phyloP scores from a whole-genome alignment of 2,113 vertebrate genomes.

The Microtus oregoni region DNA sequence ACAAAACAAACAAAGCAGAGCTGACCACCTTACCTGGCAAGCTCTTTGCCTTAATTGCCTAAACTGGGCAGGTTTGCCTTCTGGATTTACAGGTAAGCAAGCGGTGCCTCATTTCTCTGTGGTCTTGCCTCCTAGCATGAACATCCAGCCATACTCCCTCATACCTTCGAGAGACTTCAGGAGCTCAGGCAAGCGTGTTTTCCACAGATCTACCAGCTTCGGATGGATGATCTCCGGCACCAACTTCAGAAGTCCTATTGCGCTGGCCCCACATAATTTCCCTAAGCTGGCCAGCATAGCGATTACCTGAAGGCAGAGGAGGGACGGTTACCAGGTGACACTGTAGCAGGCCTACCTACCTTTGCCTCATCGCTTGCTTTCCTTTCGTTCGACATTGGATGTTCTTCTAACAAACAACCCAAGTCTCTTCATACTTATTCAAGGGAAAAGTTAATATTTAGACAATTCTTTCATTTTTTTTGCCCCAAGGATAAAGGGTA shows the following conservation, averaged over 20 bases:
- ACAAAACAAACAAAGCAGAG: not conserved
- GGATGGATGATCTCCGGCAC: slow-evolving; percentile 78
- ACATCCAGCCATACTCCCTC: not conserved
- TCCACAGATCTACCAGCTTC: slow-evolving; percentile 68
- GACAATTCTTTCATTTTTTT: not conserved
- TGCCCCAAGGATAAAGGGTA: not conserved
- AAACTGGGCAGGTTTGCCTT: not conserved
- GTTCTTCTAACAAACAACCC: not conserved
- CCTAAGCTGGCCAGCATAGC: slow-evolving; percentile 72
- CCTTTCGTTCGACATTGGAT: not conserved
- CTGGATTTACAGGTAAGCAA: not conserved
- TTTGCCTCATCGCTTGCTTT: not conserved
- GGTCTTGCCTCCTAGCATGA: not conserved
- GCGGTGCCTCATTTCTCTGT: not conserved
- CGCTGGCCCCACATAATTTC: slow-evolving; percentile 61
- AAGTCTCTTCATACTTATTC: not conserved
- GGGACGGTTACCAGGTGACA: not conserved
- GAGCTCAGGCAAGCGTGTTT: slow-evolving; percentile 67
- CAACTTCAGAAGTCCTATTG: slow-evolving; percentile 78
- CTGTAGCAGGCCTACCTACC: not conserved
- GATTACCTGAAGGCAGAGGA: slow-evolving; percentile 71
- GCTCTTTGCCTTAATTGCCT: not conserved
- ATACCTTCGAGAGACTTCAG: slow-evolving; percentile 77
- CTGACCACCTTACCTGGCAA: not conserved
- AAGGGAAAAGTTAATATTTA: slow-evolving; percentile 36